Evolutionary conservation across 2,888 invertebrate species (phyloP).

Genomic region (Polymixis lichenea): DNA sequence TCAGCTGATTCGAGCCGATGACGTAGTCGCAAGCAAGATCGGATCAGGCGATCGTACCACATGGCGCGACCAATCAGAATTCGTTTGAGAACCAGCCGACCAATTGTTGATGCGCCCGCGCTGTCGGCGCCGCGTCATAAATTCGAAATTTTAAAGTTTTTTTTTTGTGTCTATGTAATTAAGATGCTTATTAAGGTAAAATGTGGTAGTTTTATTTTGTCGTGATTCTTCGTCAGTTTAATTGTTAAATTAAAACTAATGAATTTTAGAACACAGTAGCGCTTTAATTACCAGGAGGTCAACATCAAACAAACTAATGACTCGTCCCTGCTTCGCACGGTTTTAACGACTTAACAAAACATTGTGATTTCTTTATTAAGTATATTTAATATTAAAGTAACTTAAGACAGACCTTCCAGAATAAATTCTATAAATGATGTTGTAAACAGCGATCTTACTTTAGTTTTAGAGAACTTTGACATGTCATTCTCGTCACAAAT

Average conservation of each 20-base stretch:
- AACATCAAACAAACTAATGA: no score
- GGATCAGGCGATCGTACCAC: slow-evolving; percentile 63
- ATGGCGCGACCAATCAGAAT: slow-evolving; percentile 53
- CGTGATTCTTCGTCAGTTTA: not conserved
- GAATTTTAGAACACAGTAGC: not conserved
- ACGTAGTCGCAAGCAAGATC: slow-evolving; percentile 44
- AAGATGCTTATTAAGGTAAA: not conserved
- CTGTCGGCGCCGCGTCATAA: slow-evolving; percentile 40
- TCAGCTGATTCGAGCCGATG: slow-evolving; percentile 59
- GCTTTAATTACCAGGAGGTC: not conserved
- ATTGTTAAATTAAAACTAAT: not conserved
- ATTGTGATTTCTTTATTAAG: no score
- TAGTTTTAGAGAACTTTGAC: no score
- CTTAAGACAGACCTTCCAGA: no score
- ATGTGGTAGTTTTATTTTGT: slow-evolving; percentile 19
- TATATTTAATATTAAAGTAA: no score
- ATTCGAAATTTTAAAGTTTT: slow-evolving; percentile 34
- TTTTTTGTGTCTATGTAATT: not conserved
- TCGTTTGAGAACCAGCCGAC: slow-evolving; percentile 21
- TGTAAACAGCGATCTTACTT: no score
- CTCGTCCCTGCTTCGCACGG: no score
- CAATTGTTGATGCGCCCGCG: slow-evolving; percentile 42
- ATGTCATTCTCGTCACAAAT: no score
- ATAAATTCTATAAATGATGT: no score
- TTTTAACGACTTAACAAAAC: no score